These are phyloP conservation scores for Channa striata DNA, from an alignment of 2,797 vertebrate species.

Conservation along the genomic window DNA sequence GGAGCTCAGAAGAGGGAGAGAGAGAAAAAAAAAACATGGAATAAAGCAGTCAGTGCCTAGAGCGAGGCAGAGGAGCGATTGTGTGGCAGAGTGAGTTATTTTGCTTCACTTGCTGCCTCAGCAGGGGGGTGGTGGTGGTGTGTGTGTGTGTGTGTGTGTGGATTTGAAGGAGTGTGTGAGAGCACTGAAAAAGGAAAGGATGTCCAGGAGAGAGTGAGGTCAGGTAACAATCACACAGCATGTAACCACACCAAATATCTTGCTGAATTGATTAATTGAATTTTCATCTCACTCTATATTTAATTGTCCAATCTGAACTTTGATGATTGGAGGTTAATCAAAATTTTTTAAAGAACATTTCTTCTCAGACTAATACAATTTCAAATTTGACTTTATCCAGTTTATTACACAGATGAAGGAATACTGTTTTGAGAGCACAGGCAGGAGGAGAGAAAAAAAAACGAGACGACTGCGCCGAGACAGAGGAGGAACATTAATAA, in stretches of 20 bases:
- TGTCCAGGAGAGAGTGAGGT: constrained; percentile 68
- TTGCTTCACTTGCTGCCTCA: constrained; percentile 86
- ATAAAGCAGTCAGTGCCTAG: constrained; percentile 81
- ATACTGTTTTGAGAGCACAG: constrained; percentile 19
- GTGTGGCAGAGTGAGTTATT: constrained; percentile 87
- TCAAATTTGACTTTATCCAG: constrained; percentile 56
- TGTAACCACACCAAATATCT: constrained; percentile 48
- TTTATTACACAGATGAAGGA: constrained; percentile 47
- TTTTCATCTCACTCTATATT: constrained; percentile 57
- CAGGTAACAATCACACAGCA: constrained; percentile 75
- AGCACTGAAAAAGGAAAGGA: constrained; percentile 62
- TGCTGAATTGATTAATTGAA: constrained; percentile 58
- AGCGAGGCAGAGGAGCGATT: constrained; percentile 82
- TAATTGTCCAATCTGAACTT: constrained; percentile 55
- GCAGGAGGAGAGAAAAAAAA: constrained; percentile 28
- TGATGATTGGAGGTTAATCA: constrained; percentile 56
- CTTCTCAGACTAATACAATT: constrained; percentile 30
- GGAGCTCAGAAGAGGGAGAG: constrained; percentile 44
- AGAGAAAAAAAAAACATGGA: constrained; percentile 64
- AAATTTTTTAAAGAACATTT: constrained; percentile 41
- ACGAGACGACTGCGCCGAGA: constrained; percentile 29
- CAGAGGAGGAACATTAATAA: constrained; percentile 73
- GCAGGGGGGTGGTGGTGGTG: constrained; percentile 64
- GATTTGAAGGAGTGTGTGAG: constrained; percentile 55
- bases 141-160: constrained; percentile 40